Evolutionary conservation across 92 coral and sea anemone genomes (phyloP).

Genomic region (Zoanthus sociatus): DNA sequence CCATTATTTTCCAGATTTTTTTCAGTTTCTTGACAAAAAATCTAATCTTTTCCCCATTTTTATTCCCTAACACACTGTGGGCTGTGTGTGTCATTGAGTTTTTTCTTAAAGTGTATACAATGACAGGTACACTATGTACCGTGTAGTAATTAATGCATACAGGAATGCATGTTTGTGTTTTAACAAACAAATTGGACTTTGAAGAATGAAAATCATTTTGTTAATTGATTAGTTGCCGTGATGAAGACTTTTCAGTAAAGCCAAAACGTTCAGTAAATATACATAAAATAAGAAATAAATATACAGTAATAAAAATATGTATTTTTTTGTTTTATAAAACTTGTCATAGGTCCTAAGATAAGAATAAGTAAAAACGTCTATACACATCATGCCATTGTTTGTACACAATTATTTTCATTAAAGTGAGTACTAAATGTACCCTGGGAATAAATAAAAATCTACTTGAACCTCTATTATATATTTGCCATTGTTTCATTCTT

Average conservation of each 20-base stretch:
- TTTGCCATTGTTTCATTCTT: slow-evolving; percentile 3
- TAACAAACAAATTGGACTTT: slow-evolving; percentile 6
- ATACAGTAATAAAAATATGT: neutral
- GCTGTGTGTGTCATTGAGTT: slow-evolving; percentile 5
- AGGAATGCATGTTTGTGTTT: neutral
- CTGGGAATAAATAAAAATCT: neutral
- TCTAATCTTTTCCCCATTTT: neutral
- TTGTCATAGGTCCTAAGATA: neutral
- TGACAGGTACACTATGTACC: neutral
- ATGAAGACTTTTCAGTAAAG: neutral
- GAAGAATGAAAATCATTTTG: slow-evolving; percentile 21
- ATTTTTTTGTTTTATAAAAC: neutral
- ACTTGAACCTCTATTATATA: slow-evolving; percentile 1
- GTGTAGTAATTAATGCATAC: neutral
- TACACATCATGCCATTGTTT: neutral
- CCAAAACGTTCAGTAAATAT: neutral
- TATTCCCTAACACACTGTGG: neutral
- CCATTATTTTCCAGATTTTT: neutral
- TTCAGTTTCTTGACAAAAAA: slow-evolving; percentile 1
- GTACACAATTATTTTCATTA: neutral
- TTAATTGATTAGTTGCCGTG: neutral
- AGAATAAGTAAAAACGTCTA: neutral
- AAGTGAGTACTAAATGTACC: slow-evolving; percentile 5
- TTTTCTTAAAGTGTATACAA: neutral
- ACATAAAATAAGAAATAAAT: slow-evolving; percentile 14